phyloP scores from a whole-genome alignment of 2,797 vertebrate genomes.

The Staurois parvus region DNA sequence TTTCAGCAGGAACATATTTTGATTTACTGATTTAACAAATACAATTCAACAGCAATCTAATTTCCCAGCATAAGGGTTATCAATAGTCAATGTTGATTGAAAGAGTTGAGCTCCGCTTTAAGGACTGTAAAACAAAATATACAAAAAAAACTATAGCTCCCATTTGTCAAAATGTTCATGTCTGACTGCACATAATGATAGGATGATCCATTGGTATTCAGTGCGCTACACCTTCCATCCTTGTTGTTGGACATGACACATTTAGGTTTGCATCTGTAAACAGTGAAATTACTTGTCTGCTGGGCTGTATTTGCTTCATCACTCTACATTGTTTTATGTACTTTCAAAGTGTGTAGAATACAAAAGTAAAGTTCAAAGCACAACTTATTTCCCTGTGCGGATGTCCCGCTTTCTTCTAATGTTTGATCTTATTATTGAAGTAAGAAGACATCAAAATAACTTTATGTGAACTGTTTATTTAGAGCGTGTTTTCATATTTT shows the following conservation, averaged over 20 bases:
- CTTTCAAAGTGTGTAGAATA: background rate
- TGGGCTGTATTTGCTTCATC: background rate
- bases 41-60: too few relatives aligned
- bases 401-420: background rate
- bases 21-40: too few relatives aligned
- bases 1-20: too few relatives aligned
- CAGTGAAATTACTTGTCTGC: background rate
- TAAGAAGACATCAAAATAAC: background rate
- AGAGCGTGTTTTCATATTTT: background rate
- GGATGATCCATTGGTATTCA: background rate
- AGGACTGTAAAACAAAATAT: too few relatives aligned
- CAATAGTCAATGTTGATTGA: too few relatives aligned
- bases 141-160: background rate
- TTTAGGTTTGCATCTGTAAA: slow-evolving; percentile 7
- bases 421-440: slow-evolving; percentile 7
- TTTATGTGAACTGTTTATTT: background rate
- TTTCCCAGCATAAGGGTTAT: too few relatives aligned
- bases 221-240: background rate
- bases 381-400: background rate
- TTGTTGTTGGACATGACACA: background rate
- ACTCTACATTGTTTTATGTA: background rate
- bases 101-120: too few relatives aligned
- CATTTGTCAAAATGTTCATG: background rate
- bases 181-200: background rate
- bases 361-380: background rate